Evolutionary conservation across 2,888 invertebrate species (phyloP).

Genomic region (Latrodectus elegans): DNA sequence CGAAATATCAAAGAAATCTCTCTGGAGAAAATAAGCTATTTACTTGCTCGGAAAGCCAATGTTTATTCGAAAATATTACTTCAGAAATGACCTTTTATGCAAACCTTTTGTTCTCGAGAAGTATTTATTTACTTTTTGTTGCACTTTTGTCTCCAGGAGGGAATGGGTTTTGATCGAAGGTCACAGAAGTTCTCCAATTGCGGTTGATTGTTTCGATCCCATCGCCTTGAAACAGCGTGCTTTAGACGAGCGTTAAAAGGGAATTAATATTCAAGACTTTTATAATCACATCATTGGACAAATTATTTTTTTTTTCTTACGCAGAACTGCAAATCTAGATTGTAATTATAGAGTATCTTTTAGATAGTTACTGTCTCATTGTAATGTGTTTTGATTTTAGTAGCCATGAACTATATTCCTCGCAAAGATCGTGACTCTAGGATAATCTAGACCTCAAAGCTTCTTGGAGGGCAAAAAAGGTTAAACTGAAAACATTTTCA

Average conservation of each 20-base stretch:
- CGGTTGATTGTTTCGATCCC: constrained; percentile 11
- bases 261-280: constrained; percentile 63
- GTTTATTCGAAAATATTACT: not conserved
- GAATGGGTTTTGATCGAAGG: constrained; percentile 16
- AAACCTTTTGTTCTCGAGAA: constrained; percentile 45
- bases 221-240: constrained; percentile 33
- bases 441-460: constrained; percentile 20
- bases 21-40: not conserved
- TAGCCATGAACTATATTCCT: constrained; percentile 61
- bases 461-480: constrained; percentile 27
- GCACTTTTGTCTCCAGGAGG: not conserved
- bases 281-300: constrained; percentile 48
- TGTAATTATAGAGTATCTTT: constrained; percentile 52
- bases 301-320: constrained; percentile 6
- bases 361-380: constrained; percentile 36
- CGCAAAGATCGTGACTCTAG: constrained; percentile 42
- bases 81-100: not conserved
- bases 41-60: not conserved
- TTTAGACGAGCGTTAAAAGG: constrained; percentile 9
- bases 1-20: not conserved
- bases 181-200: constrained; percentile 19
- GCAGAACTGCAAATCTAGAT: constrained; percentile 18
- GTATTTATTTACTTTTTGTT: constrained; percentile 17
- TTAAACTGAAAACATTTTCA: not conserved
- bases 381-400: constrained; percentile 10